These are phyloP conservation scores for Cathartes aura DNA, from an alignment of 2,113 vertebrate genomes.

Conservation along the genomic window DNA sequence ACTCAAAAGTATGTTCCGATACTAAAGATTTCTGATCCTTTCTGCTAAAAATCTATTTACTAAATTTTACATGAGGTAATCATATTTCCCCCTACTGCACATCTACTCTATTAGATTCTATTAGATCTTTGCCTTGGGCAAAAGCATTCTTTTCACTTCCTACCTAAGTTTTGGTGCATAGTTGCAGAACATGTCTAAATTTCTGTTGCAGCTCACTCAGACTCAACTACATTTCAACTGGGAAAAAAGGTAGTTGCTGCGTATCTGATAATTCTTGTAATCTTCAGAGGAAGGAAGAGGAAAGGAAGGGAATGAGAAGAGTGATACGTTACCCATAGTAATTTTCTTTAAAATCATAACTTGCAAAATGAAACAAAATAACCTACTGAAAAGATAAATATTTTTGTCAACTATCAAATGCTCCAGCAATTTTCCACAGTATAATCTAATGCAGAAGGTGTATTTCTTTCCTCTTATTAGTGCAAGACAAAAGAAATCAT, in stretches of 20 bases:
- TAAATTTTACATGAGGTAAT: neutral
- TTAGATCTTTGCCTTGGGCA: neutral
- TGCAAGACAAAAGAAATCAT: neutral
- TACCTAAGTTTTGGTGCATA: neutral
- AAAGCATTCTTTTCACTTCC: neutral
- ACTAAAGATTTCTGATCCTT: neutral
- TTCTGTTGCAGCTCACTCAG: neutral
- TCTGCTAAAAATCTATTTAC: neutral
- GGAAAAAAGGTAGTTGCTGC: neutral
- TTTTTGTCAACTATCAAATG: conserved; percentile 10
- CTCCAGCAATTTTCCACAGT: neutral
- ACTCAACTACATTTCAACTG: neutral
- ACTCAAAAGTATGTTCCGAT: neutral
- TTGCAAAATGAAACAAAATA: conserved; percentile 14
- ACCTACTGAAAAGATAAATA: conserved; percentile 49
- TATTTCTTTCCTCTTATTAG: neutral
- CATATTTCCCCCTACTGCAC: neutral
- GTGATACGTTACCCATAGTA: fast-evolving
- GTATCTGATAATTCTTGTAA: neutral
- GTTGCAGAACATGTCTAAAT: neutral
- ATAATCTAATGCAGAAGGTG: neutral
- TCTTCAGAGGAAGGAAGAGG: neutral
- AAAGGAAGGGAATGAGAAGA: neutral
- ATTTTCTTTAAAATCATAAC: neutral
- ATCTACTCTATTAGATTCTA: neutral